Base-by-base conservation (phyloP, 2,797 vertebrate species). In the Holocentrus rufus region DNA sequence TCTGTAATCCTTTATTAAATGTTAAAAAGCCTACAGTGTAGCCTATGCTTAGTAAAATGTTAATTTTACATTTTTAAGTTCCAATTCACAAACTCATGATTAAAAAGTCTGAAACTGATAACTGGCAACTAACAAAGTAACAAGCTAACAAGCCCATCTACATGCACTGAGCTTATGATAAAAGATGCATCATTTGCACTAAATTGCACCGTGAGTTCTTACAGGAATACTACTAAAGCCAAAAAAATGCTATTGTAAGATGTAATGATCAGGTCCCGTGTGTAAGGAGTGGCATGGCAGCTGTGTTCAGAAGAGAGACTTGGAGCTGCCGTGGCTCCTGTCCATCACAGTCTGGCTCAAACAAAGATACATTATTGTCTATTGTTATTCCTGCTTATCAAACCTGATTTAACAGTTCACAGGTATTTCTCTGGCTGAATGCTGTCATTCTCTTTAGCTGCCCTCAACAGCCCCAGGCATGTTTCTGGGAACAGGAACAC, bases 321-420 rank as follows among this genome's bases (percentile, higher is more conserved):
- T 52, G 20, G 61, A 65, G 69, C 59, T 52, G 46, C 55, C 67
- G 39, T 76, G 47, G 69, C 80, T 76, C 30, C 74, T 79, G 87
- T 89, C 84, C 69, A 53, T 92, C 90, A 87, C 39, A 27, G 47
- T 60, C 67, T 62, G 63, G 65, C 71, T 82, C 69, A 86, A 71
- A 94, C 93, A 94, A 94, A 93, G 92, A 91, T 75, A 62, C 86
- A 79, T 93, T 93, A 92, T 94, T 93, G 92, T 94, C 88, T 90
- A 89, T 93, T 93, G 89, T 93, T 91, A 81, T 85, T 85, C 66
- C 83, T 87, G 58, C 81, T 87, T 81, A 94, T 94, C 91, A 87
- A 91, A 94, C 92, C 90, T 92, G 93, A 92, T 93, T 91, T 83
- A 91, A 92, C 87, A 89, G 90, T 87, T 90, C 84, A 67, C 83